A percentile compares a stretch with the other conserved stretches of the same genome.
phyloP scores from a whole-genome alignment of 2,888 invertebrate species.

The Mythimna loreyi region DNA sequence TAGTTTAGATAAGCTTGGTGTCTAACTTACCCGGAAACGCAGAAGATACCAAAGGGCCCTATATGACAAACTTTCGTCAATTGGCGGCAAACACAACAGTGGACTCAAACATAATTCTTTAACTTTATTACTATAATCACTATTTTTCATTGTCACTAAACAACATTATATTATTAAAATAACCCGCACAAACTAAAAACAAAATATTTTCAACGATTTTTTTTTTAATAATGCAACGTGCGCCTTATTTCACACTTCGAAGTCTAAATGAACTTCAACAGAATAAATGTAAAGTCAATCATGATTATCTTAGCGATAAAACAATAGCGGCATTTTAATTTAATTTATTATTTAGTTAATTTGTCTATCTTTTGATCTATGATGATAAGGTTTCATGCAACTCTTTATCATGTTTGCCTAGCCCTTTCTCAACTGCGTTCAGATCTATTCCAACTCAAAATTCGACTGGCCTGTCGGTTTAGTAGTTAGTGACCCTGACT shows the following conservation, averaged over 20 bases:
- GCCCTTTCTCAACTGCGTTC: no score
- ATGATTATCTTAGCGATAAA: conserved; percentile 59
- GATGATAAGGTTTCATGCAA: conserved; percentile 58
- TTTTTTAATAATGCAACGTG: neutral
- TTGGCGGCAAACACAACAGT: conserved; percentile 27
- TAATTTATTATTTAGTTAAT: conserved; percentile 50
- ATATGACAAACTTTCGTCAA: conserved; percentile 38
- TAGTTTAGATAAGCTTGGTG: neutral
- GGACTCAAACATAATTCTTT: conserved; percentile 38
- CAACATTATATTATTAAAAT: conserved; percentile 4
- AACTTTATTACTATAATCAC: conserved; percentile 20
- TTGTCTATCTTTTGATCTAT: conserved; percentile 63
- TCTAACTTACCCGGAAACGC: conserved; percentile 44
- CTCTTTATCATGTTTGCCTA: conserved; percentile 14
- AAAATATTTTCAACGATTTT: neutral
- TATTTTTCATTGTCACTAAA: conserved; percentile 38
- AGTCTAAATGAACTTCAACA: conserved; percentile 46
- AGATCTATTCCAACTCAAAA: no score
- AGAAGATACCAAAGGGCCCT: conserved; percentile 49
- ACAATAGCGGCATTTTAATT: conserved; percentile 53
- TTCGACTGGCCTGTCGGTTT: no score
- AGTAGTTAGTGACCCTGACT: no score
- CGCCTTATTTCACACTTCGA: neutral
- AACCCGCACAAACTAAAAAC: neutral
- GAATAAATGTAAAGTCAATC: conserved; percentile 31